These are phyloP conservation scores for Geotrypetes seraphini DNA, from an alignment of 2,797 vertebrate species.

Conservation along the genomic window DNA sequence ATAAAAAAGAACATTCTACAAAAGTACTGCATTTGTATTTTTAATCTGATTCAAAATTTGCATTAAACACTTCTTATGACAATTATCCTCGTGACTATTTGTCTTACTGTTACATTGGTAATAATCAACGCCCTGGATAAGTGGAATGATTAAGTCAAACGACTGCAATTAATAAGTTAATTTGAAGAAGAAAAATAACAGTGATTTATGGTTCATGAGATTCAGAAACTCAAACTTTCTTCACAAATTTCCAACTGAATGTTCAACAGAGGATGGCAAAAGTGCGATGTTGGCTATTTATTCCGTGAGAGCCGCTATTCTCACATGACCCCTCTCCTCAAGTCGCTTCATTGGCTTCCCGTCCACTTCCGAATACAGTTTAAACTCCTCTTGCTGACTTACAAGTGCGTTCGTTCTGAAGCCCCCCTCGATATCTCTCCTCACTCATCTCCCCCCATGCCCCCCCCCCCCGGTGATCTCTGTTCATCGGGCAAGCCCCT, in stretches of 20 bases:
- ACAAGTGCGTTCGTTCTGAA: too few relatives aligned
- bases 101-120: slow-evolving; percentile 44
- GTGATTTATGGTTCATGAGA: slow-evolving; percentile 35
- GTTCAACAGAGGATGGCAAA: slow-evolving; percentile 20
- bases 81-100: slow-evolving; percentile 45
- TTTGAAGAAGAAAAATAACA: slow-evolving; percentile 39
- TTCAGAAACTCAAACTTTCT: slow-evolving; percentile 28
- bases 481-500: too few relatives aligned
- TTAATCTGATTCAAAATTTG: slow-evolving; percentile 36
- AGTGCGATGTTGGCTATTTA: too few relatives aligned
- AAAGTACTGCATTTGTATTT: slow-evolving; percentile 38
- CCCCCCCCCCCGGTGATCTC: too few relatives aligned
- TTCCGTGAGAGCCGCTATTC: too few relatives aligned
- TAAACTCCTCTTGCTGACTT: too few relatives aligned
- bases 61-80: slow-evolving; percentile 49
- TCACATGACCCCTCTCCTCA: too few relatives aligned
- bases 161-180: slow-evolving; percentile 55
- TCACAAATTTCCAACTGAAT: slow-evolving; percentile 7
- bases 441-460: too few relatives aligned
- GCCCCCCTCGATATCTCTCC: too few relatives aligned
- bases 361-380: too few relatives aligned
- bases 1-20: slow-evolving; percentile 21
- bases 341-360: too few relatives aligned
- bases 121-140: slow-evolving; percentile 42
- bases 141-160: slow-evolving; percentile 53